These are phyloP conservation scores for Pyrochroa serraticornis DNA, from an alignment of 2,888 invertebrate species.

Conservation along the genomic window DNA sequence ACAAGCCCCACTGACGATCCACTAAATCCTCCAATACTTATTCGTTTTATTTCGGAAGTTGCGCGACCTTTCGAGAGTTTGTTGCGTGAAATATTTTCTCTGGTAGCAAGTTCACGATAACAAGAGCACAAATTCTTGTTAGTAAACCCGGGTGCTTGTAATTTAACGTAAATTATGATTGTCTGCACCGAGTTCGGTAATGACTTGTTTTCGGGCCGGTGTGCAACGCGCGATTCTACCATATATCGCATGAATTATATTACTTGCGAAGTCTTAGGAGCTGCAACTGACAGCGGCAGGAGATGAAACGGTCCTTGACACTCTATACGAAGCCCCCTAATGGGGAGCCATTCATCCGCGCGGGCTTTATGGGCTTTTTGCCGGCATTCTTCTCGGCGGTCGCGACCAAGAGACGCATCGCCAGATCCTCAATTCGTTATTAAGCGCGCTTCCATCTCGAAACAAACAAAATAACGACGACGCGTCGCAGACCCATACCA, in stretches of 20 bases:
- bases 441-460: conserved; percentile 8
- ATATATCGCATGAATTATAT: conserved; percentile 30
- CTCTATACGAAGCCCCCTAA: conserved; percentile 14
- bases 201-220: conserved; percentile 46
- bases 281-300: conserved; percentile 29
- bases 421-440: conserved; percentile 16
- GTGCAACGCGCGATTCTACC: conserved; percentile 15
- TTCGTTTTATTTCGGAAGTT: conserved; percentile 14
- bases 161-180: conserved; percentile 49
- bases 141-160: conserved; percentile 40
- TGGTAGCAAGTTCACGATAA: conserved; percentile 29
- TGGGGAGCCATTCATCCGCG: conserved; percentile 12
- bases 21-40: conserved; percentile 11
- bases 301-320: conserved; percentile 19
- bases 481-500: background rate
- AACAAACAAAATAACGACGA: background rate
- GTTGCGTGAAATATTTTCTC: conserved; percentile 28
- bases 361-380: conserved; percentile 17
- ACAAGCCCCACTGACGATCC: no score
- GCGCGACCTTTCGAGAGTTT: conserved; percentile 11
- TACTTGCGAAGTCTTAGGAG: conserved; percentile 27
- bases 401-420: background rate
- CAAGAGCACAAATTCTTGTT: conserved; percentile 42
- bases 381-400: conserved; percentile 11
- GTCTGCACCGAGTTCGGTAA: conserved; percentile 49